phyloP scores from a whole-genome alignment of 2,888 invertebrate species.

The Listrodromus nycthemerus region DNA sequence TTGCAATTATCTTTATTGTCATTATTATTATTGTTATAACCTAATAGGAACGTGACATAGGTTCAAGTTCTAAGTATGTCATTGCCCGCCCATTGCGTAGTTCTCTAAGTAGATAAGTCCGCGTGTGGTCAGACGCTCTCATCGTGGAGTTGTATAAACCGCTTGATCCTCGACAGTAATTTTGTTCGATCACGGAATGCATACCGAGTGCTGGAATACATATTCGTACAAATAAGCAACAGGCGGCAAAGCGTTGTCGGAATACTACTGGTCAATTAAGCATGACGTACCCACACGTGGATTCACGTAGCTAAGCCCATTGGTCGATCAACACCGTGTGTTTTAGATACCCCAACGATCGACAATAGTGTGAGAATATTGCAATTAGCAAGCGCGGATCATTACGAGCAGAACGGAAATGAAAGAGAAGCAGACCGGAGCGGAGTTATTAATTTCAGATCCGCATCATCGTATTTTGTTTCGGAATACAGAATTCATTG shows the following conservation, averaged over 20 bases:
- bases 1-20: no score
- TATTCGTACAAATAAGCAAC: not conserved
- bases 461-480: not conserved
- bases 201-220: not conserved
- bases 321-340: not conserved
- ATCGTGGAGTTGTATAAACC: not conserved
- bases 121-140: not conserved
- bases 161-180: not conserved
- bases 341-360: not conserved
- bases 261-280: conserved; percentile 1
- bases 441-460: not conserved
- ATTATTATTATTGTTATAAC: no score
- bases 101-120: conserved; percentile 30
- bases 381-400: not conserved
- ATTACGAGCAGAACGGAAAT: not conserved
- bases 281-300: not conserved
- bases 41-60: no score
- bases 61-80: not conserved
- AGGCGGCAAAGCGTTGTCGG: not conserved
- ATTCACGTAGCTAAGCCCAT: not conserved
- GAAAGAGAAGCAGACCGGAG: not conserved
- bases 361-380: not conserved
- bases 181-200: not conserved
- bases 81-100: not conserved
- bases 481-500: not conserved